Base-by-base conservation (phyloP, 2,888 invertebrate species). In the Panzeria rudis region DNA sequence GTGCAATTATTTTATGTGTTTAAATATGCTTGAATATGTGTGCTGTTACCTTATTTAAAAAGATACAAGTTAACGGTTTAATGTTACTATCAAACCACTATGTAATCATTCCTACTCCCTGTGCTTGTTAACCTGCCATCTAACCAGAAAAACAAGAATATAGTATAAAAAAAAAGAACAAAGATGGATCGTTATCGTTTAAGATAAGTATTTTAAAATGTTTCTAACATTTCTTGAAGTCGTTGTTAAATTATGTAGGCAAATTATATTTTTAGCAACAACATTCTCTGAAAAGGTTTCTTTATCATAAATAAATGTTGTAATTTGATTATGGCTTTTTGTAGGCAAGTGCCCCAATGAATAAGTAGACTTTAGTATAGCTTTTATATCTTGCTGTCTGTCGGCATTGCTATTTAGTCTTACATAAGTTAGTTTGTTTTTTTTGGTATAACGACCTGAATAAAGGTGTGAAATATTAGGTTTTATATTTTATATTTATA, bases 121-220 rank as follows among this genome's bases (percentile, higher is more conserved):
- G 38, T 9, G 13, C n/a, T 20, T 35, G 32, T 61, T 56, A 23
- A 29, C 44, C 35, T 72, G 66, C 75, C 56, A 50, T 41, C 61
- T n/a, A 64, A 38, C n/a, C 47, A 62, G 52, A 15, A 73, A 32
- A 29, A 61, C 62, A 72, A 75, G 68, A 83, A 77, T 44, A 59
- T 11, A 20, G 8, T 13, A 73, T 76, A 87, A 87, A 83, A 86
- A 88, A 86, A 38, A 59, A 89, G 15, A 47, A 4, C 35, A 50
- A 90, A 91, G 91, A 92, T 91, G 89, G 91, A 91, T 91, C 91
- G 91, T 91, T 91, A 91, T 91, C 92, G 90, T 88, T 90, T 88
- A 91, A 89, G 89, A 91, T 91, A 91, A 90, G 87, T 79, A 82
- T 75, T 85, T 85, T 85, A 54, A 85, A 85, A 78, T 75, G 56